Evolutionary conservation across 2,888 invertebrate genomes (phyloP), one percentile per base, ranked within the genome.

Genomic region (Cordilura impudica): DNA sequence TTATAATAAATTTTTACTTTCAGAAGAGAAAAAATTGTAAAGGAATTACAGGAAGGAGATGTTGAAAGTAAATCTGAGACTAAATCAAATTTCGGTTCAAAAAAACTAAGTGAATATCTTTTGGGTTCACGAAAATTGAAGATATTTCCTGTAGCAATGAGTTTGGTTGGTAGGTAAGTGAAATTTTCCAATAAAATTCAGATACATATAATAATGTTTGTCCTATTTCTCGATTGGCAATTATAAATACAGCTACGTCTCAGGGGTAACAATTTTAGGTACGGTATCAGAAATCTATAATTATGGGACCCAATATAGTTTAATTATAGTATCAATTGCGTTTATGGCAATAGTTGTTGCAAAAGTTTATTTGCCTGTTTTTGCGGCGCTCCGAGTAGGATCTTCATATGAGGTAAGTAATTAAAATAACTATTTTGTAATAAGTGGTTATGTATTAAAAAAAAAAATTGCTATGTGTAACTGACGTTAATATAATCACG

Each of bases 231-330:
- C n/a, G 39, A 23, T 35, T 35, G 14, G 23, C 18, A 45, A n/a
- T n/a, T n/a, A n/a, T n/a, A n/a, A n/a, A n/a, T n/a, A 58, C 45
- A 96, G 96, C 87, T 96, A 96, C 87, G 94, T 97, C 86, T 96
- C 96, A 12, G 96, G 96, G 63, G 95, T 97, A 60, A 96, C 96
- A 63, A 94, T 97, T 82, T 91, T 97, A 82, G 97, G 97, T 29
- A 96, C 95, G 4, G 96, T 96, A 6, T 94, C 96, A 0, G 96
- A 97, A 90, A 94, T 96, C 87, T 97, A 96, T 90, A 94, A 94
- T 89, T 96, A 94, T 86, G 97, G 97, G 26, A 94, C 95, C 0
- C 95, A 95, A 86, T 96, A 96, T 89, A 94, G 94, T 93, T 90
- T 95, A 83, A 94, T 95, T 76, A 91, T 94, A 35, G 88, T 96